These are phyloP conservation scores for Camelus dromedarius DNA, from an alignment of 2,113 vertebrate species.

Conservation along the genomic window DNA sequence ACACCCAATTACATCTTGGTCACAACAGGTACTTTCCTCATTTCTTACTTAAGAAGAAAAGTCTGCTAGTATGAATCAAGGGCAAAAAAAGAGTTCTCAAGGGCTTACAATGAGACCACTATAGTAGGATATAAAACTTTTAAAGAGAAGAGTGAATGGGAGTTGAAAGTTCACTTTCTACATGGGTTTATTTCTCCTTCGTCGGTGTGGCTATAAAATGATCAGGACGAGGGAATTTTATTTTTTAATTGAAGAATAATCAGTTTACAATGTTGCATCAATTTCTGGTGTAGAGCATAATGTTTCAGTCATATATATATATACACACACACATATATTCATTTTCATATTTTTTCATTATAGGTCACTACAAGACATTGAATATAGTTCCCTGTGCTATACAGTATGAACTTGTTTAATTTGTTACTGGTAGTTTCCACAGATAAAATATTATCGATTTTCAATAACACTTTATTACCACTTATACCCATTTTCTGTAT, in stretches of 20 bases:
- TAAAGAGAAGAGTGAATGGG: not conserved
- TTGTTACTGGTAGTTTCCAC: not conserved
- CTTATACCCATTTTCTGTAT: not conserved
- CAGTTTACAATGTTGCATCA: no score
- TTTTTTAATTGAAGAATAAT: not conserved
- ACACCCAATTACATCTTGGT: not conserved
- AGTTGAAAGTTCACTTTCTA: not conserved
- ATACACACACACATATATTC: no score
- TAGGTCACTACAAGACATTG: no score
- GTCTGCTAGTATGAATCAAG: not conserved
- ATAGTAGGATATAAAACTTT: not conserved
- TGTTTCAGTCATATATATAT: no score
- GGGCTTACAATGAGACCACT: not conserved
- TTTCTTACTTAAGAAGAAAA: not conserved
- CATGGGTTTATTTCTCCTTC: not conserved
- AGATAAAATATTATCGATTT: not conserved
- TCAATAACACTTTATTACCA: not conserved
- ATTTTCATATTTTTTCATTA: no score
- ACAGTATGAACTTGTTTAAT: not conserved
- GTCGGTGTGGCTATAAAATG: not conserved
- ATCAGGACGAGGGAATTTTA: not conserved
- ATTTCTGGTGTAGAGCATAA: no score
- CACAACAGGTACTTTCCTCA: not conserved
- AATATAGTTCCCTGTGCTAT: no score
- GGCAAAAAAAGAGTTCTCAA: not conserved